Conservation (phyloP, 2,797 vertebrate species). For the Anniella stebbinsi region DNA sequence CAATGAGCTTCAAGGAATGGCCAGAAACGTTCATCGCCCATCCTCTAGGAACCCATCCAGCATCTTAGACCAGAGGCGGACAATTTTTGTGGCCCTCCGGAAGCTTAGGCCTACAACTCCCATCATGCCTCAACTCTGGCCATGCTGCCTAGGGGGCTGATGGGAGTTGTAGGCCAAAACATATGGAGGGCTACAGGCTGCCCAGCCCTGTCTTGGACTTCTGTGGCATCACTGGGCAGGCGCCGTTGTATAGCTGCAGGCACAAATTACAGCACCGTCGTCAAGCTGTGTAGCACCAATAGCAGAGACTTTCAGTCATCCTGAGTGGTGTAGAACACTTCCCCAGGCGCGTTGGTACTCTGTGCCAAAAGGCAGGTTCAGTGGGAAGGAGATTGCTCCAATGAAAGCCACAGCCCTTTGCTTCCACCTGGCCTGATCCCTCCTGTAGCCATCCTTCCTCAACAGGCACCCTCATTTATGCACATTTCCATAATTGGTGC, state of each 20-base stretch:
- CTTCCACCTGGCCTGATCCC: slow-evolving; percentile 65
- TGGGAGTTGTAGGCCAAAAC: not conserved
- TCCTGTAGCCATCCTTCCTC: slow-evolving; percentile 55
- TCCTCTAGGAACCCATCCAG: not conserved
- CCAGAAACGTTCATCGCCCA: not conserved
- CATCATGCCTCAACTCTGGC: not conserved
- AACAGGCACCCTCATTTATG: slow-evolving; percentile 47
- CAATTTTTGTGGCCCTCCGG: too few relatives aligned
- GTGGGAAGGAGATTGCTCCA: slow-evolving; percentile 28
- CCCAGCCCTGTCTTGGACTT: not conserved
- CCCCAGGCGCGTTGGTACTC: too few relatives aligned
- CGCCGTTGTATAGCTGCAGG: too few relatives aligned
- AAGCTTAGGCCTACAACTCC: not conserved
- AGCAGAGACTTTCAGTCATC: too few relatives aligned
- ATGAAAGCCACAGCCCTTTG: slow-evolving; percentile 39
- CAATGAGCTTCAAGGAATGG: not conserved
- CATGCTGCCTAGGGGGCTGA: not conserved
- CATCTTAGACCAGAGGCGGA: not conserved
- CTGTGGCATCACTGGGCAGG: not conserved
- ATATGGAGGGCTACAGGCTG: not conserved
- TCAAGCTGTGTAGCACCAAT: too few relatives aligned
- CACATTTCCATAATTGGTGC: slow-evolving; percentile 42
- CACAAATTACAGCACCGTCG: too few relatives aligned
- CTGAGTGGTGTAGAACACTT: too few relatives aligned
- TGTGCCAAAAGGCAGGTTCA: slow-evolving; percentile 13